These are phyloP conservation scores for Stenchaetothrips biformis DNA, from an alignment of 2,888 invertebrate genomes.

Conservation along the genomic window DNA sequence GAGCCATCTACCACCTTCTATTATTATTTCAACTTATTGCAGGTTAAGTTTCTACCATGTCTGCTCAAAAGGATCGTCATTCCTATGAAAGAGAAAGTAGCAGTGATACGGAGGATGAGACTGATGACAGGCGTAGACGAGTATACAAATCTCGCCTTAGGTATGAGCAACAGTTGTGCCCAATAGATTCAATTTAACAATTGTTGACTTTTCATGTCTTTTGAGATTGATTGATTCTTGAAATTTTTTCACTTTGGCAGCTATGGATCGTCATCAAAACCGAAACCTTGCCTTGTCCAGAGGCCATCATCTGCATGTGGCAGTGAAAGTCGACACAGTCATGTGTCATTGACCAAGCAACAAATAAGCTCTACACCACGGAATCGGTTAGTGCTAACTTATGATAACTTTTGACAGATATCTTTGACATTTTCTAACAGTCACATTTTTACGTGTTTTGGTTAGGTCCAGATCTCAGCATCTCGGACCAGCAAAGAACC, in stretches of 20 bases:
- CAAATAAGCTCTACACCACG: slow-evolving; percentile 44
- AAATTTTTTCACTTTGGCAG: slow-evolving; percentile 47
- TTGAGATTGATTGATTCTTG: neutral
- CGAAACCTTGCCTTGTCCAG: slow-evolving; percentile 61
- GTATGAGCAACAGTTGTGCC: slow-evolving; percentile 45
- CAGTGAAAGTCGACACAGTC: slow-evolving; percentile 49
- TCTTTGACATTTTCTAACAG: neutral
- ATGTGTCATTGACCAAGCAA: slow-evolving; percentile 52
- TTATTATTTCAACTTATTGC: neutral
- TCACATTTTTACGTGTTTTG: slow-evolving; percentile 33
- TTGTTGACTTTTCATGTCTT: slow-evolving; percentile 27
- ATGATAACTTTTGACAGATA: slow-evolving; percentile 13
- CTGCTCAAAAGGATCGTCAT: slow-evolving; percentile 38
- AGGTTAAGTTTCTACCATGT: slow-evolving; percentile 33
- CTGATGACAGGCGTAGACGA: slow-evolving; percentile 63
- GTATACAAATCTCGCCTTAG: slow-evolving; percentile 66
- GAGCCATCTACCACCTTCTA: neutral
- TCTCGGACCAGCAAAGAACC: slow-evolving; percentile 42
- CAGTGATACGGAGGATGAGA: slow-evolving; percentile 79
- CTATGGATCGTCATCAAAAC: slow-evolving; percentile 58
- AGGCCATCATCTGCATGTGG: slow-evolving; percentile 47
- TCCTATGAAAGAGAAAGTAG: slow-evolving; percentile 60
- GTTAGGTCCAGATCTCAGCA: slow-evolving; percentile 43
- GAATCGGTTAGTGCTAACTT: slow-evolving; percentile 45
- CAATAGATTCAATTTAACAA: slow-evolving; percentile 30